Evolutionary conservation across 2,888 invertebrate genomes (phyloP).

Genomic region (Callyntrura guangdongensis): DNA sequence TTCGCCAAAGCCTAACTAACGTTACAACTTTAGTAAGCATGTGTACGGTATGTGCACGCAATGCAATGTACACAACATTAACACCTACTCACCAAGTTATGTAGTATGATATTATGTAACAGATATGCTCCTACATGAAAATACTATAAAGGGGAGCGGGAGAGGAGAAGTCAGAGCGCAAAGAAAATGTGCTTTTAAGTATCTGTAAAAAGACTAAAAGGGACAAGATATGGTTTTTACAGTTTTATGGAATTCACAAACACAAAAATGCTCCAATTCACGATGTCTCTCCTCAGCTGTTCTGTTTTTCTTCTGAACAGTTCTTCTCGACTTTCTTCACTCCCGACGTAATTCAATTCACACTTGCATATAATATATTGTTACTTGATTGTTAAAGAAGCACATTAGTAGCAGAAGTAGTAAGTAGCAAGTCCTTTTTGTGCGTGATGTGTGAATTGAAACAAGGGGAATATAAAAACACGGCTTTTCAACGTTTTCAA

Average conservation of each 20-base stretch:
- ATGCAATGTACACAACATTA: too few relatives aligned
- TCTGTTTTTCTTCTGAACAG: too few relatives aligned
- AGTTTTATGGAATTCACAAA: conserved; percentile 45
- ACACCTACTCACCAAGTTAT: too few relatives aligned
- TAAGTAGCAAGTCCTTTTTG: neutral
- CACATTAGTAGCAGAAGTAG: neutral
- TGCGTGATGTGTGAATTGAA: conserved; percentile 21
- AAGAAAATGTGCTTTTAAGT: conserved; percentile 17
- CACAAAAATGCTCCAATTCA: conserved; percentile 35
- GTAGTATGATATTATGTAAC: too few relatives aligned
- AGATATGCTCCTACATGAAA: too few relatives aligned
- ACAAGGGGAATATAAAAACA: neutral
- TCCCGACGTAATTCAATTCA: conserved; percentile 27
- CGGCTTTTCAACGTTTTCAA: neutral
- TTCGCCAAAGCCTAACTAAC: too few relatives aligned
- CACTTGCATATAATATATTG: neutral
- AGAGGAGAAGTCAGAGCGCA: neutral
- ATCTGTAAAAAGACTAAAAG: conserved; percentile 21
- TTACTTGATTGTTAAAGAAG: conserved; percentile 18
- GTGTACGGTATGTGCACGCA: too few relatives aligned
- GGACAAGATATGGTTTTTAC: conserved; percentile 15
- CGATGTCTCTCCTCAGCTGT: neutral
- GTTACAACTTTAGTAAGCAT: too few relatives aligned
- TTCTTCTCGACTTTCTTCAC: conserved; percentile 6
- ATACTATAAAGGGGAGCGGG: too few relatives aligned